These are phyloP conservation scores for Myiothlypis chrysogaster DNA, from an alignment of 2,797 vertebrate genomes.

Conservation along the genomic window DNA sequence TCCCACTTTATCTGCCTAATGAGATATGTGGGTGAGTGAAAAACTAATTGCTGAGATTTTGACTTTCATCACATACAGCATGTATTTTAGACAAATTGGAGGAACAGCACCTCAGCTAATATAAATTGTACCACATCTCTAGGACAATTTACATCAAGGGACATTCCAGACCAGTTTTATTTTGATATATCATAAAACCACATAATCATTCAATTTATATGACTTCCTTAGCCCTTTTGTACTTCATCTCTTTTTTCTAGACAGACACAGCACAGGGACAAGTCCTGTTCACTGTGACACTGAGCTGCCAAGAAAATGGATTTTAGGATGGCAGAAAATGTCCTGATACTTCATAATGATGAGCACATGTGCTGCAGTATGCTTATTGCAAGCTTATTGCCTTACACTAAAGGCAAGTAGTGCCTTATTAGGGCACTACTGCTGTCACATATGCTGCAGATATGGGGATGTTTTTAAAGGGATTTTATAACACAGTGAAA, in stretches of 20 bases:
- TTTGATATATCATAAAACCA: background rate
- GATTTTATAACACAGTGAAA: background rate
- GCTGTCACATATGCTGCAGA: background rate
- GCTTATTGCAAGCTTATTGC: background rate
- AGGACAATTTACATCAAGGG: background rate
- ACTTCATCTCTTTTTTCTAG: background rate
- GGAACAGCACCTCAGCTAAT: background rate
- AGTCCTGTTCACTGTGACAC: background rate
- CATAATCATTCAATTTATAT: background rate
- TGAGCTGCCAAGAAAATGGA: background rate
- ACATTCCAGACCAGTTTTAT: background rate
- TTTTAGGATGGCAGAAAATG: background rate
- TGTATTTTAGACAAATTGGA: background rate
- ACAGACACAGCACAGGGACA: background rate
- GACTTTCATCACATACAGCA: background rate
- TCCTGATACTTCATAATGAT: background rate
- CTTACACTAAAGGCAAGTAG: background rate
- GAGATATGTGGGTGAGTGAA: background rate
- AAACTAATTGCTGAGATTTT: background rate
- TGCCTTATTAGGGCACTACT: background rate
- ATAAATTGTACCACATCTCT: background rate
- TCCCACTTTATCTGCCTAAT: background rate
- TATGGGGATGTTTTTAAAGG: background rate
- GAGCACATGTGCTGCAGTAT: background rate
- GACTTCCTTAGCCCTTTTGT: background rate